Evolutionary conservation across 2,797 vertebrate species (phyloP).

Genomic region (Notoglanidium macrostoma): DNA sequence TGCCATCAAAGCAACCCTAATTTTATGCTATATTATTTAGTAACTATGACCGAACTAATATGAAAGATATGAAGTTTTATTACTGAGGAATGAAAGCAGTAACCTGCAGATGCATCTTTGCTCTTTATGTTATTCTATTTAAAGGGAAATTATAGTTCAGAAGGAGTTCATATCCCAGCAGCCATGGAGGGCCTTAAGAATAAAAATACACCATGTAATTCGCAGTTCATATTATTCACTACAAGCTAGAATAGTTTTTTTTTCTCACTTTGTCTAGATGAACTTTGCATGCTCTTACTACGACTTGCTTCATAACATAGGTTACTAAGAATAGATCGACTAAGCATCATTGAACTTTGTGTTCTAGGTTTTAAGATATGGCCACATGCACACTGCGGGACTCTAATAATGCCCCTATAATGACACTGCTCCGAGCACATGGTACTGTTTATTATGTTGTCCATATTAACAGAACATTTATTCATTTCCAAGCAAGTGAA

Average conservation of each 20-base stretch:
- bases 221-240: background rate
- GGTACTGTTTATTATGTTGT: background rate
- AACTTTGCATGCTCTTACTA: background rate
- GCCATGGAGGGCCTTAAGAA: background rate
- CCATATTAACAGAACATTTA: background rate
- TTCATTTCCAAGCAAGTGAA: background rate
- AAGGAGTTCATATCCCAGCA: background rate
- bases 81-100: background rate
- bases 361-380: background rate
- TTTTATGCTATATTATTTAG: background rate
- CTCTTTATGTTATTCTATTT: background rate
- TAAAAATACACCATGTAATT: background rate
- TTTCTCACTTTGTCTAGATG: background rate
- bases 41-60: background rate
- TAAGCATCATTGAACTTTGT: background rate
- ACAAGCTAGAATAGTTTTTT: background rate
- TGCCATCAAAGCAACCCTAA: background rate
- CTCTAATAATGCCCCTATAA: background rate
- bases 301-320: background rate
- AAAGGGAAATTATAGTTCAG: background rate
- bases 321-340: background rate
- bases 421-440: background rate
- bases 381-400: background rate
- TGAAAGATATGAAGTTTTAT: background rate
- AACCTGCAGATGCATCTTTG: background rate